phyloP scores from a whole-genome alignment of 1,140 invertebrate genomes.

The Cryptotermes secundus region DNA sequence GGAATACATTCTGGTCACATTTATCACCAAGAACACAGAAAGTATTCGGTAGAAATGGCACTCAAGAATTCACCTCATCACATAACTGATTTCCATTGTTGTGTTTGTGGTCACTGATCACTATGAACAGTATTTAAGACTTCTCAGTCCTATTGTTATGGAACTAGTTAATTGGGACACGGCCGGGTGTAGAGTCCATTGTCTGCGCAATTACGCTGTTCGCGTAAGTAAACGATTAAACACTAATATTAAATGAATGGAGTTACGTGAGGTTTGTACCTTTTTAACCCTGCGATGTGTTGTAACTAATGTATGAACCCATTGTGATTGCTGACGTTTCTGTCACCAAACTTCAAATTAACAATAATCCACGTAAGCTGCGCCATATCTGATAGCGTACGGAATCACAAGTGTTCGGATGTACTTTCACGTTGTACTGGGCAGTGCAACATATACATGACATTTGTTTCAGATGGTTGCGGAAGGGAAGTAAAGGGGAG shows the following conservation, averaged over 20 bases:
- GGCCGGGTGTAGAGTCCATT: too few relatives aligned
- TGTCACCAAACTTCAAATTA: neutral
- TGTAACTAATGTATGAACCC: neutral
- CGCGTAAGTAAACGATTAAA: too few relatives aligned
- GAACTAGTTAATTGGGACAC: neutral
- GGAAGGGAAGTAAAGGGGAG: neutral
- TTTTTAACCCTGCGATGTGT: neutral
- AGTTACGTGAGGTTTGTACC: neutral
- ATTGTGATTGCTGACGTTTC: neutral
- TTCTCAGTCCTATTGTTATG: too few relatives aligned
- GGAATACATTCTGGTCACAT: conserved; percentile 54
- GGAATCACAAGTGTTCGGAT: conserved; percentile 3
- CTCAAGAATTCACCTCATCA: too few relatives aligned
- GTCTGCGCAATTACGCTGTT: too few relatives aligned
- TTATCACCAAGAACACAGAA: neutral
- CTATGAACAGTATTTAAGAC: too few relatives aligned
- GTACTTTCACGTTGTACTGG: conserved; percentile 1
- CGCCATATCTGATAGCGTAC: neutral
- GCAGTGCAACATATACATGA: neutral
- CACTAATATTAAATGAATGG: too few relatives aligned
- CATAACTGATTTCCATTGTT: too few relatives aligned
- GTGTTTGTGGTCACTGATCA: too few relatives aligned
- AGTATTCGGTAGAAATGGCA: too few relatives aligned
- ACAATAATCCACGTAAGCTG: neutral
- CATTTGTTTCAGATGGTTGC: neutral